Base-by-base conservation (phyloP, 2,113 vertebrate species). In the Agelaius phoeniceus region DNA sequence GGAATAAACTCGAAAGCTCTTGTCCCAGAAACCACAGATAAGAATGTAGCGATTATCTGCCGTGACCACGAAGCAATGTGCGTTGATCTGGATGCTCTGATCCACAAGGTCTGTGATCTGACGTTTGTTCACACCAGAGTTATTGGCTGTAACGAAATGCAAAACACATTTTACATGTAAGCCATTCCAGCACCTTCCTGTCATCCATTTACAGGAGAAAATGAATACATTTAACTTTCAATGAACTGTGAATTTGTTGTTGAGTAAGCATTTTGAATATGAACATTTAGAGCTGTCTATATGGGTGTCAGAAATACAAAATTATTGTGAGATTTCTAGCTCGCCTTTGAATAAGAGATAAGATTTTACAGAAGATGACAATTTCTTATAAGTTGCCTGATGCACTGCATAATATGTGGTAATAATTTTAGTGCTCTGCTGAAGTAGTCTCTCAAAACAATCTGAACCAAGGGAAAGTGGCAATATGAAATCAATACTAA, bases 81-180 rank as follows among this genome's bases (percentile, higher is more conserved):
- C 98, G 89, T 99, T 99, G 98, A 99, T 99, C 97, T 99, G 99
- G 96, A 99, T 99, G 97, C 99, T 99, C 98, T 99, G 99, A 98
- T 99, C 99, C 96, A 99, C 99, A 65, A 99, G 98, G 98, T 99
- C 99, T 93, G 99, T 99, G 98, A 99, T 99, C 98, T 99, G 99
- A 80, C 99, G 98, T 96, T 99, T 99, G 98, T 99, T 99, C 97
- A 99, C 98, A 91, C 99, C 99, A 48, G 98, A 98, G 93, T 98
- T 99, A 97, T 99, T 99, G 96, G 99, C 99, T 99, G 96, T 55
- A 97, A 76, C 46, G 7, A 85, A 95, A 96, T 59, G 90, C 91
- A 88, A 97, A 87, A 89, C 86, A 93, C 84, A 87, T 83, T 91
- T 93, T 95, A 85, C 66, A 92, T 77, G 54, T 80, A 91, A 95